These are phyloP conservation scores for Spodoptera frugiperda DNA, from an alignment of 1,140 invertebrate species.

Conservation along the genomic window DNA sequence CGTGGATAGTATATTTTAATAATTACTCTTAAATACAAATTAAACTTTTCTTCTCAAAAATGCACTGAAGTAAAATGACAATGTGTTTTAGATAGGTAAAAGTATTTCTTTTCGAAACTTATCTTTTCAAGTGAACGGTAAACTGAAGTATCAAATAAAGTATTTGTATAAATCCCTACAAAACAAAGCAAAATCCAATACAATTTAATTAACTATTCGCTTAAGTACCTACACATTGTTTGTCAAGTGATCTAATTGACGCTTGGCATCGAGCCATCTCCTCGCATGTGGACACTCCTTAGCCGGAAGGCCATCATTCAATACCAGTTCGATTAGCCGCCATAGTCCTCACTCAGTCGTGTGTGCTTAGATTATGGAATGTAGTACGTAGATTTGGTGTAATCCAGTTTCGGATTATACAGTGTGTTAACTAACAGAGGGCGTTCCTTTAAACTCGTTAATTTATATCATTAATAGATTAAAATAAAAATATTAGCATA, in stretches of 20 bases:
- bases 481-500: too few relatives aligned
- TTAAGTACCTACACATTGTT: constrained; percentile 21
- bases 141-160: too few relatives aligned
- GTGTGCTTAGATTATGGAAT: background rate
- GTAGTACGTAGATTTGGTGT: background rate
- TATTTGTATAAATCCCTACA: too few relatives aligned
- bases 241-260: constrained; percentile 43
- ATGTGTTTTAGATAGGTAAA: too few relatives aligned
- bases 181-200: background rate
- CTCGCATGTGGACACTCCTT: background rate
- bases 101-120: too few relatives aligned
- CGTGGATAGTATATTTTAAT: too few relatives aligned
- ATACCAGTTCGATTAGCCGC: constrained; percentile 19
- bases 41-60: too few relatives aligned
- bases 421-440: background rate
- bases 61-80: too few relatives aligned
- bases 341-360: constrained; percentile 1
- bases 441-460: too few relatives aligned
- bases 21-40: too few relatives aligned
- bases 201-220: constrained; percentile 13
- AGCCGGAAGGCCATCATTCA: constrained; percentile 10
- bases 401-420: background rate
- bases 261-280: constrained; percentile 23
- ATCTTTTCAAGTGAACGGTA: too few relatives aligned
- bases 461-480: too few relatives aligned